These are phyloP conservation scores for Pheosia gnoma DNA, from an alignment of 2,888 invertebrate species.

Conservation along the genomic window DNA sequence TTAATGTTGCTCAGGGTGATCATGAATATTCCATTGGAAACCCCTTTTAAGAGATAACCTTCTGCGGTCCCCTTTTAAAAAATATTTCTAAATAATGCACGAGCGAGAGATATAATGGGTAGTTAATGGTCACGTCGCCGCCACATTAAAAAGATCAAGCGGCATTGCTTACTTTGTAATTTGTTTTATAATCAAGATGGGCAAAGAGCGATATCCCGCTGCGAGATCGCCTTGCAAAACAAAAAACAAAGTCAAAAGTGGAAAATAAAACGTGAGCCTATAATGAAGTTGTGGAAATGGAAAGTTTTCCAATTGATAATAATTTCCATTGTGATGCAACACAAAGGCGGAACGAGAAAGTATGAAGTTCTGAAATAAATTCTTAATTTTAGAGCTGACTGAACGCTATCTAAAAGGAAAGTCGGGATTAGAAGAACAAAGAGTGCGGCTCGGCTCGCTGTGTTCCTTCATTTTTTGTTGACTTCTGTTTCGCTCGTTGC, in stretches of 20 bases:
- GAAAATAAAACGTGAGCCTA: slow-evolving; percentile 73
- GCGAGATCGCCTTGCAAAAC: slow-evolving; percentile 52
- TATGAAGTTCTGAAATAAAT: slow-evolving; percentile 81
- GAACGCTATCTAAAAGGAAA: slow-evolving; percentile 78
- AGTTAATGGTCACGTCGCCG: slow-evolving; percentile 29
- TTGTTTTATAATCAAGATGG: slow-evolving; percentile 46
- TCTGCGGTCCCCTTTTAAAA: slow-evolving; percentile 51
- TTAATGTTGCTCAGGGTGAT: slow-evolving; percentile 70
- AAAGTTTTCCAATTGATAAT: slow-evolving; percentile 81
- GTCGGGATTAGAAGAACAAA: slow-evolving; percentile 78
- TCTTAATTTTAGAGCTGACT: slow-evolving; percentile 80
- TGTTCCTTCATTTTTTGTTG: slow-evolving; percentile 67
- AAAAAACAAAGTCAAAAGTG: slow-evolving; percentile 65
- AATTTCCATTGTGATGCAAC: slow-evolving; percentile 80
- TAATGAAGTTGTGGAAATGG: slow-evolving; percentile 68
- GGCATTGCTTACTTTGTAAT: slow-evolving; percentile 32
- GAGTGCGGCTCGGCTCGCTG: slow-evolving; percentile 60
- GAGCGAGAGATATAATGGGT: slow-evolving; percentile 35
- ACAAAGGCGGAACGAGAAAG: slow-evolving; percentile 75
- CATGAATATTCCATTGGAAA: slow-evolving; percentile 73
- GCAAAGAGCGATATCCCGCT: slow-evolving; percentile 45
- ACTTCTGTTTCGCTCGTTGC: slow-evolving; percentile 65
- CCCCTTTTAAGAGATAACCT: slow-evolving; percentile 68
- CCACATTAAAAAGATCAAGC: slow-evolving; percentile 25
- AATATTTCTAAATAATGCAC: slow-evolving; percentile 55